Base-by-base conservation (phyloP, 1,140 invertebrate genomes). In the Manduca sexta region DNA sequence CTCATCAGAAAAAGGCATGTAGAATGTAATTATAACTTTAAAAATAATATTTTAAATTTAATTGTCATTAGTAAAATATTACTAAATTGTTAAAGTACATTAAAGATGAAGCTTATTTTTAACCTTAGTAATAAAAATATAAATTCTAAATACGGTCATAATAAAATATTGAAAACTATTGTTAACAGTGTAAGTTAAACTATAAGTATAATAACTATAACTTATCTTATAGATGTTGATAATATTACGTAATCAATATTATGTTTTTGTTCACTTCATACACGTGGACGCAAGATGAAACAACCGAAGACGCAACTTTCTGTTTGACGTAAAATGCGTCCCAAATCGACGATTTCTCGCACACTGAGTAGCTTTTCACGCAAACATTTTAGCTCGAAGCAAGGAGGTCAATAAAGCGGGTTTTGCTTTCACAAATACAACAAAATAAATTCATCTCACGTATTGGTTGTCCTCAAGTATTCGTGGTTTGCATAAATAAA, bases 381-480 rank as follows among this genome's bases (percentile, higher is more conserved):
- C 71, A 80, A 84, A 78, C 76, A 63, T 69, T 78, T 73, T 68
- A 72, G 65, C 66, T 72, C 64, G 47, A 59, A 69, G 49, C 76
- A 85, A 85, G 74, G 76, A 79, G 82, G 82, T 84, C 80, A 85
- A 61, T 53, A 67, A 74, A 69, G 70, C 79, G 59, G 64, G 79
- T 76, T 80, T 82, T 75, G 82, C 82, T 85, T 85, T 85, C 80
- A 85, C 82, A 85, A 83, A 85, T 73, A 83, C 72, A 79, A 85
- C 76, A 79, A 85, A 85, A 85, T 83, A 83, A 85, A 85, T 85
- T 85, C 82, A 76, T 74, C 72, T 80, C 82, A 85, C 79, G 79
- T 85, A 85, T 82, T 63, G 82, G 83, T 82, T 82, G 79, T 83
- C 79, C 77, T 79, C 78, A 47, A 69, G 61, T 68, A 63, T 47